A percentile compares a stretch with the other conserved stretches of the same genome.
Conservation (phyloP, 2,113 vertebrate species). For the Brachyistius frenatus region DNA sequence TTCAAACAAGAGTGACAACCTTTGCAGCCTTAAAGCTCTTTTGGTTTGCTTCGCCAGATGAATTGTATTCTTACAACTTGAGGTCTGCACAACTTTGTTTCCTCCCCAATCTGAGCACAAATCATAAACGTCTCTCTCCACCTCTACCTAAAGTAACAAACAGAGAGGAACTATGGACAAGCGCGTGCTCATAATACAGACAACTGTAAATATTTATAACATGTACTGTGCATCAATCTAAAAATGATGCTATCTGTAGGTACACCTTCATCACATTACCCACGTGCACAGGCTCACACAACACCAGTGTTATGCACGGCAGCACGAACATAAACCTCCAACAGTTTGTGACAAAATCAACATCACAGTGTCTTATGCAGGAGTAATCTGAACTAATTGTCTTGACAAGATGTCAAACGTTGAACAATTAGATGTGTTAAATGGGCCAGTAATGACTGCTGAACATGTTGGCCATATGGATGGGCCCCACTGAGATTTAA, state of each 20-base stretch:
- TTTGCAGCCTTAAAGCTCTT: no score
- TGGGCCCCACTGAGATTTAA: slow-evolving; percentile 68
- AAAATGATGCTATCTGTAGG: no score
- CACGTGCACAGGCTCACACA: neutral
- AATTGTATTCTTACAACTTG: neutral
- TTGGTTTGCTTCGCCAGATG: no score
- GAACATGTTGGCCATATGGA: slow-evolving; percentile 73
- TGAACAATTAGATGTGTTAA: slow-evolving; percentile 75
- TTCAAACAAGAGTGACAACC: no score
- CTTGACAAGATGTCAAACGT: slow-evolving; percentile 77
- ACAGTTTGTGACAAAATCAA: slow-evolving; percentile 43
- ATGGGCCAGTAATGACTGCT: slow-evolving; percentile 66
- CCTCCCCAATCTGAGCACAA: no score
- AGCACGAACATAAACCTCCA: slow-evolving; percentile 3
- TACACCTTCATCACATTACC: neutral
- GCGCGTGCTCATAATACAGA: no score
- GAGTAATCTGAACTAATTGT: slow-evolving; percentile 65
- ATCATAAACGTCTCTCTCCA: no score
- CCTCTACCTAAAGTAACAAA: no score
- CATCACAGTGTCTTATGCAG: slow-evolving; percentile 39
- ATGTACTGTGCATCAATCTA: no score
- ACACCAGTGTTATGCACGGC: neutral
- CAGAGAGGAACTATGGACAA: no score
- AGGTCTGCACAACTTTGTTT: neutral
- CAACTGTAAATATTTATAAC: no score